Evolutionary conservation across 2,797 vertebrate genomes (phyloP).

Genomic region (Sebastes hubbsi): DNA sequence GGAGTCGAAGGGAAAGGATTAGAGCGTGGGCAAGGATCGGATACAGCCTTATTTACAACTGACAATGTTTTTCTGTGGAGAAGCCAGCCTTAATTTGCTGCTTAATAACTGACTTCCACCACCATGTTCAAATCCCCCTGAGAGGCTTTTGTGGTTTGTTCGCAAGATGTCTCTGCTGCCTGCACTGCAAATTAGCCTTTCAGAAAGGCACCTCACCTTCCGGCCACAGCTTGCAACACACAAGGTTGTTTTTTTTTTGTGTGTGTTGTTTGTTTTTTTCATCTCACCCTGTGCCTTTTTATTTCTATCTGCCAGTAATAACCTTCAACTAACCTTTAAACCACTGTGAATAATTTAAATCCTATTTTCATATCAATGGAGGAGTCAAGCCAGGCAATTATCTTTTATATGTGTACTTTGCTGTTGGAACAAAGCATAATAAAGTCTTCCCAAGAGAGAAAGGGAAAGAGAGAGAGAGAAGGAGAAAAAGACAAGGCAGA

Average conservation of each 20-base stretch:
- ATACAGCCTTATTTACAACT: constrained; percentile 81
- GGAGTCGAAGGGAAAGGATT: constrained; percentile 60
- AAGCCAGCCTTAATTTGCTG: constrained; percentile 90
- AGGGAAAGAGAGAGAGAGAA: constrained; percentile 21
- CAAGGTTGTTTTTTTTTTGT: neutral
- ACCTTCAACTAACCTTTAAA: constrained; percentile 99
- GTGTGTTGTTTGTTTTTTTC: constrained; percentile 43
- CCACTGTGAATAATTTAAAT: constrained; percentile 96
- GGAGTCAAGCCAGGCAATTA: constrained; percentile 99
- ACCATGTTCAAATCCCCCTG: constrained; percentile 84
- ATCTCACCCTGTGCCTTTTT: constrained; percentile 65
- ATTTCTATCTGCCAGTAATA: constrained; percentile 87
- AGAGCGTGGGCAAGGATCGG: constrained; percentile 64
- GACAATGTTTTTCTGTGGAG: constrained; percentile 79
- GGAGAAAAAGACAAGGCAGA: constrained; percentile 24
- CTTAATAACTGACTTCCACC: constrained; percentile 94
- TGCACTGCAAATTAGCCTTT: constrained; percentile 91
- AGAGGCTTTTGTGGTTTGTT: constrained; percentile 86
- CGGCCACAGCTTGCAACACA: constrained; percentile 77
- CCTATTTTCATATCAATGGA: constrained; percentile 99
- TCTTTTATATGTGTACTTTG: constrained; percentile 99
- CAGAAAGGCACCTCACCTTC: constrained; percentile 87
- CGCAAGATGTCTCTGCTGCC: constrained; percentile 81
- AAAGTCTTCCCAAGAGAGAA: constrained; percentile 88
- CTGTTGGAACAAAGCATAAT: constrained; percentile 93